Evolutionary conservation across 1,140 invertebrate species (phyloP), one percentile per base, ranked within the genome.

Genomic region (Armadillidium nasatum): DNA sequence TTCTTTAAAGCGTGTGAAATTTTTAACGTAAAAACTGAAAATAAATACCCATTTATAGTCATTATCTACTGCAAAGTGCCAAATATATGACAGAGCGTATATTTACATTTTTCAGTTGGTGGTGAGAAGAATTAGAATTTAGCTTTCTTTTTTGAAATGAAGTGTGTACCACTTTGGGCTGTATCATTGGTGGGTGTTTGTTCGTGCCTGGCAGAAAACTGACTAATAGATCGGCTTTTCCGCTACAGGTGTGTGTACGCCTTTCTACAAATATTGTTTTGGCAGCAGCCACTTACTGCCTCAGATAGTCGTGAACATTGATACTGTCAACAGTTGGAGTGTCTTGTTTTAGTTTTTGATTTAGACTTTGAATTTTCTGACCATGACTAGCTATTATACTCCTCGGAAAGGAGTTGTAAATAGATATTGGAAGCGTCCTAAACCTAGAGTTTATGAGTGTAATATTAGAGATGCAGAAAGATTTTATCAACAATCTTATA

Each of bases 381-480:
- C 11, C 11, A 60, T 60, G 50, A 60, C 2, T 60, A 60, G 19
- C 19, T 60, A 60, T 60, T 60, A 7, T 7, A 15, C 50, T 60
- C 50, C 50, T 15, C 11, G 11, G 19, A 60, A 60, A 60, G 50
- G 50, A 60, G 50, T 60, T 4, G 50, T 60, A 67, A 80, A 80
- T 72, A 75, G 79, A 23, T 78, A 80, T 76, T 80, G 79, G 79
- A 80, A 76, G 69, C 74, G 79, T 21, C 79, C 79, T 68, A 80
- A 80, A 72, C 79, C 75, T 19, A 76, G 71, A 68, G 77, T 80
- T 60, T 80, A 80, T 54, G 79, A 80, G 10, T 80, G 79, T 76
- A 80, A 80, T 73, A 54, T 78, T 15, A 44, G 79, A 44, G 79
- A 80, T 46, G 75, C 76, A 9, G 79, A 80, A 33, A 72, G 77